Conservation (phyloP, 1,140 invertebrate genomes). For the Anastrepha obliqua region DNA sequence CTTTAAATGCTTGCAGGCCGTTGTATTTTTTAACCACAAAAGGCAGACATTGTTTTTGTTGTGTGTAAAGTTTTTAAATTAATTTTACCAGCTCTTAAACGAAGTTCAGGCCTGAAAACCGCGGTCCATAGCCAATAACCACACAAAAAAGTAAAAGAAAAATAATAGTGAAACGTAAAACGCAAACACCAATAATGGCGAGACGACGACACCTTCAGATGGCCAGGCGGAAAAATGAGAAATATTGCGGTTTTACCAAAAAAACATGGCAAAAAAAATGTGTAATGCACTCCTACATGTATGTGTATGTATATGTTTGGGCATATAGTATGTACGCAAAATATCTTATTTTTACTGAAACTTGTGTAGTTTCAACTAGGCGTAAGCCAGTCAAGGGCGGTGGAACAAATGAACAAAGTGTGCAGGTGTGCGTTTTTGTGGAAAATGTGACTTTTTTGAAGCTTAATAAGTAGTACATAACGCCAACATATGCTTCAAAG, state of each 20-base stretch:
- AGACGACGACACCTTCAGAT: neutral
- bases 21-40: too few species aligned
- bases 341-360: too few species aligned
- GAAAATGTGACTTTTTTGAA: neutral
- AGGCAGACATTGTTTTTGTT: neutral
- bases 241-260: slow-evolving; percentile 11
- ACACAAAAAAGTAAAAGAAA: neutral
- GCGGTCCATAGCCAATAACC: too few species aligned
- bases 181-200: neutral
- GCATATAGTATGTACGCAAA: neutral
- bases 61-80: slow-evolving; percentile 26
- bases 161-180: neutral
- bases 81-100: slow-evolving; percentile 19
- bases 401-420: too few species aligned
- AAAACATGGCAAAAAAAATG: neutral
- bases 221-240: slow-evolving; percentile 23
- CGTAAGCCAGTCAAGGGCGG: neutral
- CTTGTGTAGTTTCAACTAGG: too few species aligned
- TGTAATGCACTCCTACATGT: neutral
- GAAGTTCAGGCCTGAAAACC: slow-evolving; percentile 17
- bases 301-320: neutral
- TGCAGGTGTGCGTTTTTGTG: too few species aligned
- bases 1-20: too few species aligned
- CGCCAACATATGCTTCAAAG: too few species aligned
- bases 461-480: neutral